Percentiles rank a stretch among this genome's conserved stretches.
phyloP scores from a whole-genome alignment of 53 echinoderm and acorn worm species.

The Holothuria scabra region DNA sequence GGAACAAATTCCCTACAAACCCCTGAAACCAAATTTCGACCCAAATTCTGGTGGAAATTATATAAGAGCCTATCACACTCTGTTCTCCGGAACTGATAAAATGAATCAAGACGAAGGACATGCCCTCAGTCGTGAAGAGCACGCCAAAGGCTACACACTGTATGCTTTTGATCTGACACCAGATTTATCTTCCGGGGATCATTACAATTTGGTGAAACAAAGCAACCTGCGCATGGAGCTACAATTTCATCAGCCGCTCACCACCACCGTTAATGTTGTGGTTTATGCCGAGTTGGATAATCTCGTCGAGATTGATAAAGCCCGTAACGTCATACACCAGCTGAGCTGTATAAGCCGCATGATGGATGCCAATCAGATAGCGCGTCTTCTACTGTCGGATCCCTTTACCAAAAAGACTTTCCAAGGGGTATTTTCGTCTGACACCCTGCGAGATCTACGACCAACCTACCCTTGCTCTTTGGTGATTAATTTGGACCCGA shows the following conservation, averaged over 20 bases:
- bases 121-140: conserved; percentile 60
- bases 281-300: conserved; percentile 62
- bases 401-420: conserved; percentile 1
- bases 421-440: conserved; percentile 37
- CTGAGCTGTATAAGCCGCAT: conserved; percentile 2
- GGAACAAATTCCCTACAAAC: conserved; percentile 63
- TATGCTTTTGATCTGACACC: conserved; percentile 60
- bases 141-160: conserved; percentile 54
- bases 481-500: conserved; percentile 59
- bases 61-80: not conserved
- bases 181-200: conserved; percentile 56
- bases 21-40: conserved; percentile 60
- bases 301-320: conserved; percentile 55
- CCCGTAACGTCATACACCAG: conserved; percentile 58
- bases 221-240: conserved; percentile 62
- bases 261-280: conserved; percentile 50
- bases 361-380: conserved; percentile 48
- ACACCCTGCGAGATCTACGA: not conserved
- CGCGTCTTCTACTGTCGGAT: conserved; percentile 5
- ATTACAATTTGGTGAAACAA: conserved; percentile 55
- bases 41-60: conserved; percentile 13
- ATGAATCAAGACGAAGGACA: conserved; percentile 28
- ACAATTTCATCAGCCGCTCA: conserved; percentile 45
- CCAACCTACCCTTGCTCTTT: conserved; percentile 41
- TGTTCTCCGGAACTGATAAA: not conserved